Percentiles rank a stretch among this genome's conserved stretches.
These are phyloP conservation scores for Scaeva pyrastri DNA, from an alignment of 2,888 invertebrate genomes.

Conservation along the genomic window DNA sequence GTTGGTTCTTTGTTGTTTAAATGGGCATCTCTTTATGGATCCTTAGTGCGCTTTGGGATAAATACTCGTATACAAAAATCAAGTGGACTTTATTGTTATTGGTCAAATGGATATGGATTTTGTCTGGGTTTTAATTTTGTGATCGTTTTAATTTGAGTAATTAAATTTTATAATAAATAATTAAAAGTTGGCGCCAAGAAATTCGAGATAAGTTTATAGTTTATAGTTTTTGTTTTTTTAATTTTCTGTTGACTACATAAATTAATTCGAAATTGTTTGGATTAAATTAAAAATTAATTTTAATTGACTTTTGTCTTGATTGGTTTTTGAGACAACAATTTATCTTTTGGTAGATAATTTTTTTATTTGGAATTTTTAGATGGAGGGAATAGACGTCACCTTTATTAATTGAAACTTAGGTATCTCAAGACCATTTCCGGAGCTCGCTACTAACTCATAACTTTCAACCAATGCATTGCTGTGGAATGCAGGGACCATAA, in stretches of 20 bases:
- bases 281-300: background rate
- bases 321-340: background rate
- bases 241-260: background rate
- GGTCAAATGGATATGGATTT: constrained; percentile 22
- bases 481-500: no score
- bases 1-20: constrained; percentile 8
- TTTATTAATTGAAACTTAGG: no score
- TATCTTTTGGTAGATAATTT: no score
- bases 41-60: background rate
- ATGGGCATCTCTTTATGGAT: constrained; percentile 8
- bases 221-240: background rate
- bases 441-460: no score
- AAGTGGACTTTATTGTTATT: constrained; percentile 24
- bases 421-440: no score
- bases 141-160: constrained; percentile 17
- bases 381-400: no score
- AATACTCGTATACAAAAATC: background rate
- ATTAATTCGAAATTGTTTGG: background rate
- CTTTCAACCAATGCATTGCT: no score
- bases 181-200: constrained; percentile 25
- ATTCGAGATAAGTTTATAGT: background rate
- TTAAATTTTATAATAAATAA: constrained; percentile 18
- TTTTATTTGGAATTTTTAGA: no score
- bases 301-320: background rate
- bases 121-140: constrained; percentile 16